A percentile compares a stretch with the other conserved stretches of the same genome.
phyloP scores from a whole-genome alignment of 2,888 invertebrate species.

The Plagiodera versicolora region DNA sequence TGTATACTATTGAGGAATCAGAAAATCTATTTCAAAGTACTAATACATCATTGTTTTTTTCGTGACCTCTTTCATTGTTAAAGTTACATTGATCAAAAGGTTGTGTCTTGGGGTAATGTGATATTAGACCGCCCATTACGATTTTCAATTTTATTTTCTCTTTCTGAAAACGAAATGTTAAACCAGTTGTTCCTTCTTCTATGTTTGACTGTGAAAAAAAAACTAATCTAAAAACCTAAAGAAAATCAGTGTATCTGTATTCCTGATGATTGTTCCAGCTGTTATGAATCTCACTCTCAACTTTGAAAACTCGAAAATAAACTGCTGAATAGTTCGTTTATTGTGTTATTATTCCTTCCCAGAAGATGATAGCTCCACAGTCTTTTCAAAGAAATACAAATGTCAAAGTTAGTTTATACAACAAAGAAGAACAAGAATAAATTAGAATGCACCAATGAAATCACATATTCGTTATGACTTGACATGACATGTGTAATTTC shows the following conservation, averaged over 20 bases:
- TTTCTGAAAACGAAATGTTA: conserved; percentile 11
- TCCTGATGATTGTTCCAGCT: conserved; percentile 51
- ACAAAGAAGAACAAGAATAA: no score
- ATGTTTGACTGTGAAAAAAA: conserved; percentile 45
- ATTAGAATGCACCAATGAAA: no score
- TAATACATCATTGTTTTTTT: conserved; percentile 12
- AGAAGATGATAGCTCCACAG: background rate
- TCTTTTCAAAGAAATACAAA: no score
- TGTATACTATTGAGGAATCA: no score
- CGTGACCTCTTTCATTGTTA: conserved; percentile 13
- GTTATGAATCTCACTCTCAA: conserved; percentile 45
- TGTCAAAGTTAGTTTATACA: no score
- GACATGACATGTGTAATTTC: no score
- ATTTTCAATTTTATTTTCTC: conserved; percentile 47
- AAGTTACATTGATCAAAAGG: conserved; percentile 41
- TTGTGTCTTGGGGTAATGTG: conserved; percentile 56
- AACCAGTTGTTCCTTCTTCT: conserved; percentile 51
- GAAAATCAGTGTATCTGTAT: conserved; percentile 49
- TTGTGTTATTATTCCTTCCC: conserved; percentile 17
- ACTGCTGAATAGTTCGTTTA: conserved; percentile 31
- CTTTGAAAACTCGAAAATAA: conserved; percentile 35
- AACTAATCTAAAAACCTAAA: conserved; percentile 44
- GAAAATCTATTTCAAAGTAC: background rate
- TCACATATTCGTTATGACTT: no score
- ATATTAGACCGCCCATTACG: conserved; percentile 54